phyloP scores from a whole-genome alignment of 1,140 invertebrate species.

The Steinernema feltiae region DNA sequence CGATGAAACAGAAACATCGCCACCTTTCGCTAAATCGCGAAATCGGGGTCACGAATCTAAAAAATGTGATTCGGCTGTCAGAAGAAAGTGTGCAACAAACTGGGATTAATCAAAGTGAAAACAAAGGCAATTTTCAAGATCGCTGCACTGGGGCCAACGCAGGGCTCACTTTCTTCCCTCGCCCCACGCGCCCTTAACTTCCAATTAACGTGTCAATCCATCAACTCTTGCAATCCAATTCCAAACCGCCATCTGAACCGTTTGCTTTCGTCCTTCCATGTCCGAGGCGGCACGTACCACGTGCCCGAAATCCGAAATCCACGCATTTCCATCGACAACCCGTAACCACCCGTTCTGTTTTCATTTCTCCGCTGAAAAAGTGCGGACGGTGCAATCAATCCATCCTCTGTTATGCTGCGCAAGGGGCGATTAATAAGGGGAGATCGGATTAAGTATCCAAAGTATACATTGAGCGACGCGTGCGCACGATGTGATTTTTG shows the following conservation, averaged over 20 bases:
- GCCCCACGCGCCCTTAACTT: too few relatives aligned
- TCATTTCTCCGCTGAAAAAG: background rate
- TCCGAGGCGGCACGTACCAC: too few relatives aligned
- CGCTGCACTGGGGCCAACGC: too few relatives aligned
- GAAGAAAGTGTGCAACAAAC: background rate
- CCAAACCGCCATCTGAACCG: background rate
- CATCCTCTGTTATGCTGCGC: background rate
- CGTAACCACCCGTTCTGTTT: background rate
- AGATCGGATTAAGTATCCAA: slow-evolving; percentile 6
- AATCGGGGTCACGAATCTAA: background rate
- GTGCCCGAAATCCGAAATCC: too few relatives aligned
- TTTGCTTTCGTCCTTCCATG: background rate
- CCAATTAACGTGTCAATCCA: too few relatives aligned
- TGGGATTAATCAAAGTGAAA: background rate
- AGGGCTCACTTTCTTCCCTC: too few relatives aligned
- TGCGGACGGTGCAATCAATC: background rate
- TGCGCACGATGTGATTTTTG: too few relatives aligned
- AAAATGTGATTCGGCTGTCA: background rate
- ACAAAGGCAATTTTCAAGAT: background rate
- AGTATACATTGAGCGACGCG: background rate
- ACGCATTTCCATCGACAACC: background rate
- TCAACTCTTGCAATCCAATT: too few relatives aligned
- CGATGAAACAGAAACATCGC: background rate
- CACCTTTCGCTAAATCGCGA: background rate
- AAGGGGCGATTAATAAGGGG: background rate